Evolutionary conservation across 2,113 vertebrate species (phyloP), one percentile per base, ranked within the genome.

Genomic region (Brachirus orientalis): DNA sequence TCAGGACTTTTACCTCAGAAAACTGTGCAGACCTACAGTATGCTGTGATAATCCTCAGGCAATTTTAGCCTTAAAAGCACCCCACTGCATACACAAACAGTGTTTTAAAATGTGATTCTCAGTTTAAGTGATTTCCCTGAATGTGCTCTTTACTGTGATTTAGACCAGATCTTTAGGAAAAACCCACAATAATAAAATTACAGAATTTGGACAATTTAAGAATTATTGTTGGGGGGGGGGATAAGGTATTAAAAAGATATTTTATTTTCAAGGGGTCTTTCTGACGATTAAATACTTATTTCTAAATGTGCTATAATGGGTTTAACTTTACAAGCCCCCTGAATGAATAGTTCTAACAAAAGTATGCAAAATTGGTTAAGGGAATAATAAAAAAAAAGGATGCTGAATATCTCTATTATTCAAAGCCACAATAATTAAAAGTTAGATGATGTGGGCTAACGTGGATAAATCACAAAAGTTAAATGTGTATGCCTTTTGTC

Each of bases 141-240:
- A 70, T 46, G 70, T 19, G 22, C 36, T 45, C 2, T 10, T 77
- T 76, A 51, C 50, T 66, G 40, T 67, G 73, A 77, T 75, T 75
- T 47, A 57, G 47, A 61, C 16, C 70, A 68, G 63, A 58, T 71
- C 45, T 14, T 52, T 53, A 28, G 6, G 44, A 28, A 50, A 81
- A 58, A 52, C 16, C 50, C n/a, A 45, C 82, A 52, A 40, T 33
- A 64, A 51, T 28, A 36, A 60, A 70, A 65, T 10, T 55, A 13
- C 17, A 56, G 16, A 58, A 36, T 37, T 3, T 57, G 50, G 43
- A 51, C 3, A 60, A 16, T 8, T 40, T 18, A 18, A 14, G 16
- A 8, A 68, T 63, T 63, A n/a, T 59, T 61, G 54, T 20, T 1
- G 13, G 17, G 40, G 28, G 28, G 11, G 33, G 28, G 14, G 41